phyloP scores from a whole-genome alignment of 1,140 invertebrate genomes.

The Trichomalopsis sarcophagae region DNA sequence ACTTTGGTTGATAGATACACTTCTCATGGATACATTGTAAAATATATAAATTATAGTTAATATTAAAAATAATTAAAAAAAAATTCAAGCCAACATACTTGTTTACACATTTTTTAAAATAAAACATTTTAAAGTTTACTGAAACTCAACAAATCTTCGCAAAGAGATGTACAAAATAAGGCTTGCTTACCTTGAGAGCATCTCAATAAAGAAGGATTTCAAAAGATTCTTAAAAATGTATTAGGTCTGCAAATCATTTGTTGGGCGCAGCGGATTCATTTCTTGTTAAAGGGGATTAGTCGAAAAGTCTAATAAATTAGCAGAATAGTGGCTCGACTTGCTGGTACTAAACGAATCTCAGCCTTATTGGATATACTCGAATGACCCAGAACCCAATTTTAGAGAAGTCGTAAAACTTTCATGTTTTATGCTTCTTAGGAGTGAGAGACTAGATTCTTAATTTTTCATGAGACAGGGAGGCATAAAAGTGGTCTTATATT shows the following conservation, averaged over 20 bases:
- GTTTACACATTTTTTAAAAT: too few relatives aligned
- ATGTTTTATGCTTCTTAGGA: constrained; percentile 34
- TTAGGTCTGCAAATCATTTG: not conserved
- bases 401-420: constrained; percentile 31
- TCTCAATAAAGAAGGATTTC: too few relatives aligned
- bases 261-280: not conserved
- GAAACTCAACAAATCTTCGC: too few relatives aligned
- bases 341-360: not conserved
- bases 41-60: too few relatives aligned
- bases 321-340: not conserved
- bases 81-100: too few relatives aligned
- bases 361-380: constrained; percentile 25
- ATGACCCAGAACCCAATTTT: constrained; percentile 37
- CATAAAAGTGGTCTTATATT: constrained; percentile 21
- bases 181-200: too few relatives aligned
- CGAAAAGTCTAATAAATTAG: constrained; percentile 31
- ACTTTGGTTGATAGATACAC: not conserved
- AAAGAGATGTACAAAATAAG: too few relatives aligned
- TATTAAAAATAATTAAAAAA: too few relatives aligned
- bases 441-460: constrained; percentile 32
- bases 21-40: too few relatives aligned
- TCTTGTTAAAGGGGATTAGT: constrained; percentile 10
- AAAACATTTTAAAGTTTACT: too few relatives aligned
- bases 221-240: not conserved
- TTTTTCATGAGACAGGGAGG: constrained; percentile 13